Base-by-base conservation (phyloP, 64 coral and sea anemone genomes). In the Montipora cactus region DNA sequence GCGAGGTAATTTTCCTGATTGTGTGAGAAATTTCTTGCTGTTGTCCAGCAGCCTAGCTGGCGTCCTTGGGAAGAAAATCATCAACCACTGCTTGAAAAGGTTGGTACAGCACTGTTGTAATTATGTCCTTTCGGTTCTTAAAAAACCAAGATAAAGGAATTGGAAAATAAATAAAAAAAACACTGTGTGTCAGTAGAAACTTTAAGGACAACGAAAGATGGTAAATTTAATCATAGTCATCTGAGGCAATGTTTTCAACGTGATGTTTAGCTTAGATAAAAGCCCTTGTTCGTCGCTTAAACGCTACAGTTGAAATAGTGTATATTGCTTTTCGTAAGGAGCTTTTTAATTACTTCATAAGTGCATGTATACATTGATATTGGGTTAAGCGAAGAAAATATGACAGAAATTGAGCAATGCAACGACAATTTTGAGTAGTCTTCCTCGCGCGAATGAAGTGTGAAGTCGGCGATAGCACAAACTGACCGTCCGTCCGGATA, bases 281-380 rank as follows among this genome's bases (percentile, higher is more conserved):
- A 71, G 82, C 66, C 49, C 82, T 86, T 14, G 82, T 70, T 72
- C 82, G 82, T 86, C 62, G 47, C 46, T 86, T 71, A 86, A 86
- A 84, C 61, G 59, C 25, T 25, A 4, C 46, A 21, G 45, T 86
- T 84, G 81, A 51, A 44, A 84, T 84, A 19, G 25, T 8, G 7
- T 51, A 70, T 86, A 86, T 71, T 70, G 66, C 45, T 72, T 50
- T 37, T 70, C 44, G 18, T 86, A 70, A 71, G 47, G 82, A 50
- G 82, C 44, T 86, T 86, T 71, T 72, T 86, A 71, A 86, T 86
- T 86, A 86, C 46, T 86, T 7, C 47, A 47, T 68, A 50, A 86
- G 82, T 50, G 64, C 64, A 22, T 4, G 10, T 70, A 86, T 72
- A 86, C 82, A 86, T 0, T 86, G n/a, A 86, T 86, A 86, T 86